Percentiles rank a stretch among this genome's conserved stretches.
Conservation (phyloP, 2,888 invertebrate genomes). For the Drosophila nr. fundita region DNA sequence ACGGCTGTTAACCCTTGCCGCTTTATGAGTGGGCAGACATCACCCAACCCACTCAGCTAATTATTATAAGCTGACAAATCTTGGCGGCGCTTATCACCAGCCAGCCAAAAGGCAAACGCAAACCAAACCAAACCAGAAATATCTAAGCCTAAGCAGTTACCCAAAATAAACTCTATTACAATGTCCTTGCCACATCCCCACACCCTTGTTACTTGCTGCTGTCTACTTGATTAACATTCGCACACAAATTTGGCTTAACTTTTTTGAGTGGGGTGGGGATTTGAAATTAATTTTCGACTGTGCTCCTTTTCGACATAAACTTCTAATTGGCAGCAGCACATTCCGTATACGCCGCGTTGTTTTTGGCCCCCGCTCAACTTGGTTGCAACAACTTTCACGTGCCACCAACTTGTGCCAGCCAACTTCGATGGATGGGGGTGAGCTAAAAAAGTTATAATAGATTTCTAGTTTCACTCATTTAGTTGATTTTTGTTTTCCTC, state of each 20-base stretch:
- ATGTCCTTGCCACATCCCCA: neutral
- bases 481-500: constrained; percentile 52
- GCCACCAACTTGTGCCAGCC: constrained; percentile 4
- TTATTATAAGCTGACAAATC: constrained; percentile 75
- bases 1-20: constrained; percentile 4
- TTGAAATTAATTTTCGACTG: constrained; percentile 68
- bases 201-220: neutral
- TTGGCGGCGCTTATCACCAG: constrained; percentile 48
- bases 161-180: constrained; percentile 39
- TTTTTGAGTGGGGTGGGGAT: constrained; percentile 14
- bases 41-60: constrained; percentile 54
- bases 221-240: constrained; percentile 74
- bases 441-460: constrained; percentile 72
- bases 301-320: constrained; percentile 61
- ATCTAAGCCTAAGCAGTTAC: constrained; percentile 28
- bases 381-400: constrained; percentile 35
- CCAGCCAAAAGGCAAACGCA: constrained; percentile 41
- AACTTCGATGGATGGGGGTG: constrained; percentile 47
- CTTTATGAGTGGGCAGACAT: constrained; percentile 17
- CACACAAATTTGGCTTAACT: constrained; percentile 70
- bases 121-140: constrained; percentile 7
- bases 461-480: constrained; percentile 74
- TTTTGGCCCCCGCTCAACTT: constrained; percentile 33
- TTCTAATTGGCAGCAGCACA: constrained; percentile 77
- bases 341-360: constrained; percentile 62